Evolutionary conservation across 37 sponge, comb jelly and placozoan species (phyloP).

Genomic region (Tethya wilhelma): DNA sequence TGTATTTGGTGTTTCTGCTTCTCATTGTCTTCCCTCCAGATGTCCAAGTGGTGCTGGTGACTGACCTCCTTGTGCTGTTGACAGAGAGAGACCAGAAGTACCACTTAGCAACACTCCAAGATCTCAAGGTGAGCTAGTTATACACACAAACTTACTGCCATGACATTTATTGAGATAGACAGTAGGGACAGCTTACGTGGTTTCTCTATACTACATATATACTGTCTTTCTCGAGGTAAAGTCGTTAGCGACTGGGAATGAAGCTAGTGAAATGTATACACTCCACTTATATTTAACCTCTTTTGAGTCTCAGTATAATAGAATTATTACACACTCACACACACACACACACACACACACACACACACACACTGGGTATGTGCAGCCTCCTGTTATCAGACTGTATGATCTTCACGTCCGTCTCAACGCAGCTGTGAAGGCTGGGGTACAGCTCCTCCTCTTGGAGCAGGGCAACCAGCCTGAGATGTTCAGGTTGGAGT

Average conservation of each 20-base stretch:
- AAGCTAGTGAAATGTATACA: no score
- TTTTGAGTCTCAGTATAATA: no score
- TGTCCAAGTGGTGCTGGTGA: conserved; percentile 75
- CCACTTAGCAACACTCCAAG: conserved; percentile 69
- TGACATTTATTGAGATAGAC: no score
- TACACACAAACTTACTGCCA: no score
- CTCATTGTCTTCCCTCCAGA: conserved; percentile 18
- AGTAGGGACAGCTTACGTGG: no score
- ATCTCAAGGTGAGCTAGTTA: conserved; percentile 54
- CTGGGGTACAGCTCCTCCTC: conserved; percentile 70
- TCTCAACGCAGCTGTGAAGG: conserved; percentile 67
- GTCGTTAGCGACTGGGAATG: no score
- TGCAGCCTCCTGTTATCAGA: conserved; percentile 78
- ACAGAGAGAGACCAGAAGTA: conserved; percentile 77
- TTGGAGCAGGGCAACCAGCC: conserved; percentile 59
- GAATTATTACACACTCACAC: no score
- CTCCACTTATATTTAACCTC: no score
- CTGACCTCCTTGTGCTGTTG: conserved; percentile 70
- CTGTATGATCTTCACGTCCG: conserved; percentile 76
- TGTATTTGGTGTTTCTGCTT: neutral
- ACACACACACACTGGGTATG: neutral
- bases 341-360: no score
- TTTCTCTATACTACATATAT: no score
- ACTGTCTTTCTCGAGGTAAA: no score
- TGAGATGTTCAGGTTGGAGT: conserved; percentile 76